phyloP scores from a whole-genome alignment of 2,797 vertebrate species.

The Argentina silus region DNA sequence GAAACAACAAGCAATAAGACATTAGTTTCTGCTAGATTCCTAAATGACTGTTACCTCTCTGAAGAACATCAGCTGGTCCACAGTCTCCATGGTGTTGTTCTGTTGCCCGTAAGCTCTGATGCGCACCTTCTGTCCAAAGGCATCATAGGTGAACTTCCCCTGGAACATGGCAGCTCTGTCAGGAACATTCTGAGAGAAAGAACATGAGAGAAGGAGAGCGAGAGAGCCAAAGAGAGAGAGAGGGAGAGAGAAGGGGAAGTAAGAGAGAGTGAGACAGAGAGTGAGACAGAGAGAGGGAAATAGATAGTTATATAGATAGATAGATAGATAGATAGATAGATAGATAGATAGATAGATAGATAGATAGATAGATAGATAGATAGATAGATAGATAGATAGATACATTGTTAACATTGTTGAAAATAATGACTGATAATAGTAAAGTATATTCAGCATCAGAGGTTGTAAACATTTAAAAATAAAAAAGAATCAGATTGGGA shows the following conservation, averaged over 20 bases:
- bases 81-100: background rate
- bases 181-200: background rate
- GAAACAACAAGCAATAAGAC: background rate
- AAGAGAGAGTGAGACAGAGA: background rate
- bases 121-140: background rate
- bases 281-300: no score
- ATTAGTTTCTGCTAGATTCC: no score
- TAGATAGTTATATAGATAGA: no score
- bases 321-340: background rate
- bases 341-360: background rate
- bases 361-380: slow-evolving; percentile 1
- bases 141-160: background rate
- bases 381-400: background rate
- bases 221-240: background rate
- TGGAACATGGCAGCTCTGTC: background rate
- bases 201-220: background rate
- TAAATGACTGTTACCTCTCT: background rate
- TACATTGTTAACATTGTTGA: no score
- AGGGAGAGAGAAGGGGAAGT: background rate
- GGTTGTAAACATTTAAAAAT: no score
- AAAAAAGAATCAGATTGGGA: no score
- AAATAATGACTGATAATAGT: no score
- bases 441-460: no score
- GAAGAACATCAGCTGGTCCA: slow-evolving; percentile 5
- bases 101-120: background rate